phyloP scores from a whole-genome alignment of 2,888 invertebrate species.

The Margaritifera margaritifera region DNA sequence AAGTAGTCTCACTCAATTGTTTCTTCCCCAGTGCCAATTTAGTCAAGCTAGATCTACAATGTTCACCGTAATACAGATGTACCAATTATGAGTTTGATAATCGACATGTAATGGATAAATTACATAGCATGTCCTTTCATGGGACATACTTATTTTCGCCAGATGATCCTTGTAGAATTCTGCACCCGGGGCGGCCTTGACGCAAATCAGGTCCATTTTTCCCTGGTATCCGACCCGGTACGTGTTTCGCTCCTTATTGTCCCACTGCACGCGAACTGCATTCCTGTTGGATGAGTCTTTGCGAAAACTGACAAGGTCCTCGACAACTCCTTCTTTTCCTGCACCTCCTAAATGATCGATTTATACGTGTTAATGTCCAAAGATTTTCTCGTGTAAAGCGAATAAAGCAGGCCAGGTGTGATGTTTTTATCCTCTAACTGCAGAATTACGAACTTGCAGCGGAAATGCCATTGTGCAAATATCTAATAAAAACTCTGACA shows the following conservation, averaged over 20 bases:
- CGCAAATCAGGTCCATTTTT: conserved; percentile 86
- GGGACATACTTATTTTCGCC: conserved; percentile 79
- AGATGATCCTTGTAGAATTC: conserved; percentile 86
- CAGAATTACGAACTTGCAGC: no score
- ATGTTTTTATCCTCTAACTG: no score
- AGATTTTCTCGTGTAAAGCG: not conserved
- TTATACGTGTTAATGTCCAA: not conserved
- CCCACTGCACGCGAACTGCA: conserved; percentile 88
- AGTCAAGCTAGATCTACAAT: no score
- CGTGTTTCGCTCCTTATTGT: conserved; percentile 84
- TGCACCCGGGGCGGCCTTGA: conserved; percentile 80
- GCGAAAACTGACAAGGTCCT: conserved; percentile 9
- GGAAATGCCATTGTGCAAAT: no score
- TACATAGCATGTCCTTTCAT: no score
- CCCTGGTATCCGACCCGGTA: conserved; percentile 88
- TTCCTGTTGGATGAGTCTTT: conserved; percentile 74
- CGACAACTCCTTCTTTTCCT: conserved; percentile 83
- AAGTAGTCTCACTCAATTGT: no score
- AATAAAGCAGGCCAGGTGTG: no score
- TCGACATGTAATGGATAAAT: no score
- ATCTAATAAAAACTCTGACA: no score
- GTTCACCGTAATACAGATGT: no score
- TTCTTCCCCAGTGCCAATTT: no score
- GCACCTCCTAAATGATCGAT: conserved; percentile 59
- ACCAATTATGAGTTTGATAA: no score